Conservation (phyloP, 1,140 invertebrate genomes). For the Drosophila melanogaster region Release_6_plus_ISO1_MT NT_037436.4:2195501-2196000, state of each 20-base stretch:
- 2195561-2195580: background rate
- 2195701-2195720: constrained; percentile 11
- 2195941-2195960: constrained; percentile 18
- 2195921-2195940: constrained; percentile 40
- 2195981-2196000: constrained; percentile 80
- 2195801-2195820: constrained; percentile 16
- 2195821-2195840: constrained; percentile 19
- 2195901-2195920: constrained; percentile 43
- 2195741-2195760: constrained; percentile 13
- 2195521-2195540: constrained; percentile 6
- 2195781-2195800: constrained; percentile 26
- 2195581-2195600: background rate
- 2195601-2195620: background rate
- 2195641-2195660: background rate
- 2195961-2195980: constrained; percentile 73
- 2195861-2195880: constrained; percentile 79
- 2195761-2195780: constrained; percentile 13
- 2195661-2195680: background rate
- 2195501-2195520: constrained; percentile 2
- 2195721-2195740: constrained; percentile 23
- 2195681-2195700: background rate
- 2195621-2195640: background rate
- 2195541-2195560: constrained; percentile 5
- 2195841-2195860: constrained; percentile 71
- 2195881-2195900: constrained; percentile 32